Conservation (phyloP, 2,888 invertebrate genomes). For the Pterostichus madidus region DNA sequence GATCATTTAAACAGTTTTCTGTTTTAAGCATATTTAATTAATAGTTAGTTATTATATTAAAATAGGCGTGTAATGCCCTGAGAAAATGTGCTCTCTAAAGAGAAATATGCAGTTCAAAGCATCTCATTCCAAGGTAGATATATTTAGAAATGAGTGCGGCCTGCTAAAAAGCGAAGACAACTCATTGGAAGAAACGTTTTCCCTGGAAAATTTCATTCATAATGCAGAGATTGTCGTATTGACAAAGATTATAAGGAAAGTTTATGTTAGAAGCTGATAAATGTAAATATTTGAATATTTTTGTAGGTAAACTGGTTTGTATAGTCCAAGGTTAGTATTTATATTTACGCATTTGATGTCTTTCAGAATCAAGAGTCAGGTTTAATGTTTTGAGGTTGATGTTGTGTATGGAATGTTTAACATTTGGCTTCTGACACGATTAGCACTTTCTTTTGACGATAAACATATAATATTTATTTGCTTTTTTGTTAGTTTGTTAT, state of each 20-base stretch:
- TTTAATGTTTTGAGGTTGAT: constrained; percentile 41
- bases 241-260: background rate
- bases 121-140: constrained; percentile 61
- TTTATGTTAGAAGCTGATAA: constrained; percentile 24
- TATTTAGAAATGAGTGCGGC: constrained; percentile 64
- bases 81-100: constrained; percentile 50
- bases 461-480: background rate
- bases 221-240: background rate
- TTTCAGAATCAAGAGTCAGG: constrained; percentile 16
- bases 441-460: constrained; percentile 3
- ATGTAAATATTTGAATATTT: constrained; percentile 61
- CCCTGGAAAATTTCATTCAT: constrained; percentile 57
- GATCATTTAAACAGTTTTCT: background rate
- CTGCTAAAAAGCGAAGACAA: constrained; percentile 61
- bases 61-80: constrained; percentile 38
- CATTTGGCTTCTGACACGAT: constrained; percentile 1
- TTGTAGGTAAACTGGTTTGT: constrained; percentile 61
- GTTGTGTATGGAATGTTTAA: constrained; percentile 9
- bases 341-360: constrained; percentile 48
- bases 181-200: constrained; percentile 55
- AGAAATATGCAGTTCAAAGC: constrained; percentile 52
- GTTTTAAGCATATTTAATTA: constrained; percentile 3
- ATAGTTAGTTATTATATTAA: constrained; percentile 31
- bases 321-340: constrained; percentile 60
- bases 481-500: background rate